These are phyloP conservation scores for Sinodicranocentrus sp. DNA, from an alignment of 2,888 invertebrate genomes.

Conservation along the genomic window DNA sequence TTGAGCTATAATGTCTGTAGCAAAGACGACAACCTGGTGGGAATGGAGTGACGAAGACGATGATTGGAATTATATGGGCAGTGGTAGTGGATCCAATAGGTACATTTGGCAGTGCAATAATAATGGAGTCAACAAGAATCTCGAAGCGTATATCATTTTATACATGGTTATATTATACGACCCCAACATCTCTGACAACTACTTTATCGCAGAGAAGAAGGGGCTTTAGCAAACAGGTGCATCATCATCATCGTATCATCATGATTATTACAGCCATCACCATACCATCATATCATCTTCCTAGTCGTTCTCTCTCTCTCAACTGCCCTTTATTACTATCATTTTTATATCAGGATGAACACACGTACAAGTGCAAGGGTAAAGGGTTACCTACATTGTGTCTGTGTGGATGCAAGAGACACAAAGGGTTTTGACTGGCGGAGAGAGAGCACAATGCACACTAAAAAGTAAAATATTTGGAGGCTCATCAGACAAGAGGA, in stretches of 20 bases:
- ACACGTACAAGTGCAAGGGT: conserved; percentile 27
- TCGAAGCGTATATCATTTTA: not conserved
- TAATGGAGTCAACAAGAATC: not conserved
- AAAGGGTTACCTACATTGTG: conserved; percentile 29
- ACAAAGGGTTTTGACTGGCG: no score
- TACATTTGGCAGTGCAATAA: no score
- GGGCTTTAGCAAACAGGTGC: conserved; percentile 35
- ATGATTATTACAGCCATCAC: conserved; percentile 30
- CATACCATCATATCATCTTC: conserved; percentile 23
- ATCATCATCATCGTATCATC: conserved; percentile 33
- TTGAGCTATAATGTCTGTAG: no score
- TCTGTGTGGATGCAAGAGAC: no score
- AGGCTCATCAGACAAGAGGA: conserved; percentile 15
- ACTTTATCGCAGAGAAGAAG: not conserved
- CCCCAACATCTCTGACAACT: no score
- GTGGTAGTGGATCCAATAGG: not conserved
- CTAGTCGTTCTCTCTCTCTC: not conserved
- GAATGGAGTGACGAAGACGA: conserved; percentile 26
- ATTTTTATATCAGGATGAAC: not conserved
- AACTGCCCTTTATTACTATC: conserved; percentile 11
- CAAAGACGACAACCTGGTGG: no score
- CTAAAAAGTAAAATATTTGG: conserved; percentile 15
- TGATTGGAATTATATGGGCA: not conserved
- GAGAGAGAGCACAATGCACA: conserved; percentile 4
- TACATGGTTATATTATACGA: no score